These are phyloP conservation scores for Stenopsyche tienmushanensis DNA, from an alignment of 1,140 invertebrate species.

Conservation along the genomic window DNA sequence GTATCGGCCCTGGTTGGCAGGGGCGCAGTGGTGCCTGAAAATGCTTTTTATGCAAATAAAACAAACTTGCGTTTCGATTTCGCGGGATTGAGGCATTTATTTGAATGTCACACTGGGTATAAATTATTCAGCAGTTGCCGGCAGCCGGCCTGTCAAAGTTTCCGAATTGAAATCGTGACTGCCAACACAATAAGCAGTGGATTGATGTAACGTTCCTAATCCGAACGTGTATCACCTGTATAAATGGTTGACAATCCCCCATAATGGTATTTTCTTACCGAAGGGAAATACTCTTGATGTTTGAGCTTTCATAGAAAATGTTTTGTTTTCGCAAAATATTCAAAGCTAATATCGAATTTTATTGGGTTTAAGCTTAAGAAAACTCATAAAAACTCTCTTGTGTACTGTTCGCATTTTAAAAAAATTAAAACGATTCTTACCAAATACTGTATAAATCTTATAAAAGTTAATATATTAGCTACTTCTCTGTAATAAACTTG, in stretches of 20 bases:
- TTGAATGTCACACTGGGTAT: constrained; percentile 31
- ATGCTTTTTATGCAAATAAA: constrained; percentile 31
- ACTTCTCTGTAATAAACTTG: no score
- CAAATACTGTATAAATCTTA: no score
- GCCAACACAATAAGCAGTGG: constrained; percentile 23
- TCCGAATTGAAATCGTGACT: constrained; percentile 36
- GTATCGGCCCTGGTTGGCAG: neutral
- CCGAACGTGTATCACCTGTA: constrained; percentile 15
- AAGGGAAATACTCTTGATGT: no score
- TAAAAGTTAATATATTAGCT: no score
- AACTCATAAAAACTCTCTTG: no score
- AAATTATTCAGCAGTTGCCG: constrained; percentile 30
- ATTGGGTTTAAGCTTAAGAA: no score
- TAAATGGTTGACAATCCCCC: constrained; percentile 3
- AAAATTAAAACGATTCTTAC: no score
- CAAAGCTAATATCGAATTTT: no score
- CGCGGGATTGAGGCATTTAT: constrained; percentile 34
- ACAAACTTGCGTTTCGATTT: constrained; percentile 34
- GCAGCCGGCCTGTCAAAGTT: constrained; percentile 26
- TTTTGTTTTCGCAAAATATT: no score
- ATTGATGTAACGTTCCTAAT: constrained; percentile 7
- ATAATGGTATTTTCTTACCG: neutral
- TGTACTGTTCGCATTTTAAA: no score
- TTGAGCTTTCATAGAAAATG: no score
- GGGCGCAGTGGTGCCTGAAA: constrained; percentile 18